Conservation (phyloP, 1,140 invertebrate genomes). For the Archegozetes longisetosus region DNA sequence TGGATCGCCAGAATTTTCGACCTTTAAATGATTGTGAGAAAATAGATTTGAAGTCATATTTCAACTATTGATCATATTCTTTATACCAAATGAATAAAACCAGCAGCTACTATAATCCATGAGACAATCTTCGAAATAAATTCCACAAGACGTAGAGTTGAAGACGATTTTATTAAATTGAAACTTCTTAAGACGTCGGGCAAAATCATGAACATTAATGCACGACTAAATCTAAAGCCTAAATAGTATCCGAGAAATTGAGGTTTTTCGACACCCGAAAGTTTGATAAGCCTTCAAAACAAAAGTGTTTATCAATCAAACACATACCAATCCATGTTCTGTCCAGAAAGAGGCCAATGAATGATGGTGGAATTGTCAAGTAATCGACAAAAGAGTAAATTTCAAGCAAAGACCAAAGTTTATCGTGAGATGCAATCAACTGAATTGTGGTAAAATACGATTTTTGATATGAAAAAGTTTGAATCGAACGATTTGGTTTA, state of each 20-base stretch:
- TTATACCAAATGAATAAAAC: conserved; percentile 88
- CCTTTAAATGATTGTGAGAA: conserved; percentile 37
- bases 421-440: conserved; percentile 99
- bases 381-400: conserved; percentile 99
- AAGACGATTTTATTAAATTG: conserved; percentile 95
- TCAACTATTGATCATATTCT: background rate
- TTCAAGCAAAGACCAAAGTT: conserved; percentile 99
- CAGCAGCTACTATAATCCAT: conserved; percentile 88
- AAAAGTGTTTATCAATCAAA: background rate
- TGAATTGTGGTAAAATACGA: conserved; percentile 31
- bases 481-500: conserved; percentile 40
- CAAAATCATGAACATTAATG: conserved; percentile 96
- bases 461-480: background rate
- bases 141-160: conserved; percentile 92
- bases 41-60: background rate
- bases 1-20: conserved; percentile 95
- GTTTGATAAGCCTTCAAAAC: background rate
- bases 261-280: background rate
- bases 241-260: conserved; percentile 25
- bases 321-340: conserved; percentile 96
- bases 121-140: conserved; percentile 95
- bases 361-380: conserved; percentile 99
- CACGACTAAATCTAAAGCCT: conserved; percentile 97
- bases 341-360: conserved; percentile 99
- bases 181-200: conserved; percentile 98